phyloP scores from a whole-genome alignment of 92 coral and sea anemone genomes.

The Heteractis magnifica region DNA sequence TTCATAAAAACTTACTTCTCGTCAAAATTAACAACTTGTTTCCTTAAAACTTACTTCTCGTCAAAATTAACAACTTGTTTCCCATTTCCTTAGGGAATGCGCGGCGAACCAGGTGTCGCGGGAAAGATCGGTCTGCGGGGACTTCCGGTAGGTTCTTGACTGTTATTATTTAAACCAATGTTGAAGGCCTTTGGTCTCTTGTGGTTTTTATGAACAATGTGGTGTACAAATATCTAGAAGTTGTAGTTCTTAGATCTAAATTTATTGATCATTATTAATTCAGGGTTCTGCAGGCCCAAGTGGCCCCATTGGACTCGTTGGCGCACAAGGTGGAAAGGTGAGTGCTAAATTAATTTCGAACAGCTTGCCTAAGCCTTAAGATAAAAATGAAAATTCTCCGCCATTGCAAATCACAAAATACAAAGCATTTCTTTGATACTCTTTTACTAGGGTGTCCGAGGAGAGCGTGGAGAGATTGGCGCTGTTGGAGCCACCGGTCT shows the following conservation, averaged over 20 bases:
- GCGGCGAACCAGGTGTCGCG: slow-evolving; percentile 31
- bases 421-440: not conserved
- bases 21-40: not conserved
- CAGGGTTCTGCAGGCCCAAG: slow-evolving; percentile 54
- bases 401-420: not conserved
- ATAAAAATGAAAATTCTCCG: not conserved
- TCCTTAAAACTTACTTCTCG: not conserved
- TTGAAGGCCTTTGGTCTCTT: not conserved
- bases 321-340: slow-evolving; percentile 50
- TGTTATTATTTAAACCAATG: not conserved
- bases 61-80: not conserved
- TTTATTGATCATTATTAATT: not conserved
- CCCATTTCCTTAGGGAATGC: slow-evolving; percentile 26
- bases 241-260: not conserved
- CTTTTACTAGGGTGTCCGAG: slow-evolving; percentile 15
- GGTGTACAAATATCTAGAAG: not conserved
- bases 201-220: not conserved
- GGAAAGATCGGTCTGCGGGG: slow-evolving; percentile 35
- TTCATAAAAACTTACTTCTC: no score
- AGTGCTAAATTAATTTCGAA: no score
- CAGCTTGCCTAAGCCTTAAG: no score
- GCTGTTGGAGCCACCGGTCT: slow-evolving; percentile 17
- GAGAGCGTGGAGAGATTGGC: slow-evolving; percentile 33
- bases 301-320: slow-evolving; percentile 44
- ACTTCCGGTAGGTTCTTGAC: slow-evolving; percentile 11